These are phyloP conservation scores for Pan paniscus DNA, from an alignment of 2,113 vertebrate species.

Conservation along the genomic window DNA sequence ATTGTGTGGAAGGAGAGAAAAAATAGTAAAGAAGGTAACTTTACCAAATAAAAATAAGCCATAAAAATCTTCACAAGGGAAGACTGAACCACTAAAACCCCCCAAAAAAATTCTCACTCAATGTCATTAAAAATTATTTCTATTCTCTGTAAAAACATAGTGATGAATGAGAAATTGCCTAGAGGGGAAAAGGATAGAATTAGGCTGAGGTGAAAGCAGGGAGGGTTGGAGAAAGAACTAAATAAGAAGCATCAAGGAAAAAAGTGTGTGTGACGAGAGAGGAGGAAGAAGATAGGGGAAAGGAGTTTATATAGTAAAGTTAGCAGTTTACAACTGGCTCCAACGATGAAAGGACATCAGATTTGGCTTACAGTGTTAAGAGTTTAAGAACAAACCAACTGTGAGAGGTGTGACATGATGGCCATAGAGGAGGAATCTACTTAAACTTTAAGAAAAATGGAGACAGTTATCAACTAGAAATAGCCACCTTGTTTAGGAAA, in stretches of 20 bases:
- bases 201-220: not conserved
- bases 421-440: not conserved
- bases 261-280: not conserved
- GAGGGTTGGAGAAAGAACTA: not conserved
- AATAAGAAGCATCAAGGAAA: not conserved
- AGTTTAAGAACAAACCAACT: constrained; percentile 15
- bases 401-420: not conserved
- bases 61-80: constrained; percentile 32
- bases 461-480: constrained; percentile 2
- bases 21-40: not conserved
- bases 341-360: not conserved
- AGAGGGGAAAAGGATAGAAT: constrained; percentile 9
- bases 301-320: not conserved
- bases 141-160: not conserved
- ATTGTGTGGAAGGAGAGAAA: not conserved
- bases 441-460: constrained; percentile 44
- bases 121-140: not conserved
- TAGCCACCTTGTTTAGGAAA: not conserved
- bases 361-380: not conserved
- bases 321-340: not conserved
- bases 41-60: not conserved
- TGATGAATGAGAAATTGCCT: not conserved
- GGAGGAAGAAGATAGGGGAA: not conserved
- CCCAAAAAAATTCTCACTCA: not conserved
- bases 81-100: not conserved